phyloP scores from a whole-genome alignment of 1,140 invertebrate genomes.

The Olivierus martensii region DNA sequence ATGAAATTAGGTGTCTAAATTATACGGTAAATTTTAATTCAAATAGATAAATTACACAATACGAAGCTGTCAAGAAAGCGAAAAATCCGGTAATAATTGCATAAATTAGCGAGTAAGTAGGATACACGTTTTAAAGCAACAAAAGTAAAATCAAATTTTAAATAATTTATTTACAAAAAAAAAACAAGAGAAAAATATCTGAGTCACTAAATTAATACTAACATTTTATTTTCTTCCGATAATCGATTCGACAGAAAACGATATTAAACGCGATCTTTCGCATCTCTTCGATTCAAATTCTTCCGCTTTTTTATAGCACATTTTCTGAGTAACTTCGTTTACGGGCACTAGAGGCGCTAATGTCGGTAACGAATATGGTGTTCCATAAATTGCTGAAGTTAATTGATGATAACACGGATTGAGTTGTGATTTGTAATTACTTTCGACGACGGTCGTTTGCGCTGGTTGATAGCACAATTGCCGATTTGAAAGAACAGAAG shows the following conservation, averaged over 20 bases:
- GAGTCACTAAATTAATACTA: too few relatives aligned
- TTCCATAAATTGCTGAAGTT: not conserved
- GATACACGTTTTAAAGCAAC: too few relatives aligned
- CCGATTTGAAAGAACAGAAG: not conserved
- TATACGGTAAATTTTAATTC: too few relatives aligned
- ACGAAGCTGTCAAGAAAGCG: too few relatives aligned
- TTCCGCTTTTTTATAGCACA: conserved; percentile 12
- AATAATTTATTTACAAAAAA: too few relatives aligned
- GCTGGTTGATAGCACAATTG: not conserved
- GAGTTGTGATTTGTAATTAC: not conserved
- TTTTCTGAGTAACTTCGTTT: not conserved
- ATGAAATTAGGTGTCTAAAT: too few relatives aligned
- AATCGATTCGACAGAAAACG: conserved; percentile 24
- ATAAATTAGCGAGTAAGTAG: too few relatives aligned
- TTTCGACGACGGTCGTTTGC: not conserved
- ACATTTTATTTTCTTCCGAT: conserved; percentile 4
- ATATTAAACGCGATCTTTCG: conserved; percentile 6
- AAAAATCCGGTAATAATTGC: too few relatives aligned
- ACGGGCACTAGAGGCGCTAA: not conserved
- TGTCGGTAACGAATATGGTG: not conserved
- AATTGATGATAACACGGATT: not conserved
- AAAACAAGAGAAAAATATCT: too few relatives aligned
- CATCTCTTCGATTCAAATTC: not conserved
- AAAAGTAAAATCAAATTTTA: too few relatives aligned
- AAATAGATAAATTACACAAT: too few relatives aligned